Evolutionary conservation across 1,140 invertebrate genomes (phyloP).

Genomic region (Matsumurasca onukii): DNA sequence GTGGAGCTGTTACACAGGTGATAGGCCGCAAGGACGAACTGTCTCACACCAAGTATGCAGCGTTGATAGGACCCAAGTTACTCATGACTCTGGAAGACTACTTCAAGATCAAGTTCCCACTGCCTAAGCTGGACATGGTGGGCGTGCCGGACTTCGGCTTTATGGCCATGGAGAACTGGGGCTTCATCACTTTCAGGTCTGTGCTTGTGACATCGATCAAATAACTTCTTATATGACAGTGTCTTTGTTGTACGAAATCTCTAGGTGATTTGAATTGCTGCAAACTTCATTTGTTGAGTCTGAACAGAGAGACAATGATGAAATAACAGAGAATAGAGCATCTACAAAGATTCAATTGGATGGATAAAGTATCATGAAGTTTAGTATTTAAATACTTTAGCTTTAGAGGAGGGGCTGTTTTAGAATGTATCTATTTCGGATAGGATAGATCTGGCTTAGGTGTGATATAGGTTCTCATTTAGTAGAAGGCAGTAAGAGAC

Average conservation of each 20-base stretch:
- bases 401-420: too few relatives aligned
- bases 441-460: too few relatives aligned
- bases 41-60: conserved; percentile 72
- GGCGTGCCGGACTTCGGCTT: conserved; percentile 75
- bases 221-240: background rate
- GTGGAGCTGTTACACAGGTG: conserved; percentile 52
- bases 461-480: too few relatives aligned
- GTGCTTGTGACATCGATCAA: background rate
- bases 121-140: conserved; percentile 60
- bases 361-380: too few relatives aligned
- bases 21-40: conserved; percentile 82
- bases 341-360: too few relatives aligned
- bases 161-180: conserved; percentile 87
- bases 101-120: conserved; percentile 75
- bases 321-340: too few relatives aligned
- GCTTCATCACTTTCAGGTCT: conserved; percentile 59
- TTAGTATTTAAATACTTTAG: too few relatives aligned
- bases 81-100: conserved; percentile 81
- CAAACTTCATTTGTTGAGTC: too few relatives aligned
- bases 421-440: too few relatives aligned
- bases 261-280: background rate
- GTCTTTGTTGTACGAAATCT: background rate
- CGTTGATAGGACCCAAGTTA: conserved; percentile 77
- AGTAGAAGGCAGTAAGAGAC: too few relatives aligned
- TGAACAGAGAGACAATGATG: too few relatives aligned